Percentiles rank a stretch among this genome's conserved stretches.
phyloP scores from a whole-genome alignment of 2,888 invertebrate genomes.

The Spisula subtruncata region DNA sequence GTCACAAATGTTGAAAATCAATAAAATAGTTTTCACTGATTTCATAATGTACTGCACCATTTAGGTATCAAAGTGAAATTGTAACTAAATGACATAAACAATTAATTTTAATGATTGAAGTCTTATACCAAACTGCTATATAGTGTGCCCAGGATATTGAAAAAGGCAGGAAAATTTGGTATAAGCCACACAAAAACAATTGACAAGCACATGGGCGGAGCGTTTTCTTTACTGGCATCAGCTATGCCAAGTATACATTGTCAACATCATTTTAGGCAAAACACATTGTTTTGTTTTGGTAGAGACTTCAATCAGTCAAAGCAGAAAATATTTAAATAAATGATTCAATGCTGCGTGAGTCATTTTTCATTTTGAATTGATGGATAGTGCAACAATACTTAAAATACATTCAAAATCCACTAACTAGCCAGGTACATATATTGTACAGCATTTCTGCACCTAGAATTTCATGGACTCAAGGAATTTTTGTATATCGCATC shows the following conservation, averaged over 20 bases:
- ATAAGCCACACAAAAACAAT: too few species aligned
- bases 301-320: neutral
- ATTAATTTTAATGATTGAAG: slow-evolving; percentile 12
- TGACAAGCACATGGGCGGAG: too few species aligned
- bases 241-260: too few species aligned
- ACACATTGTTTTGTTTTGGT: neutral
- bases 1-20: neutral
- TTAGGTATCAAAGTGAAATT: neutral
- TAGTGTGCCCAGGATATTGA: too few species aligned
- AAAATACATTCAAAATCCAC: slow-evolving; percentile 25
- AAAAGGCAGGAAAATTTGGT: too few species aligned
- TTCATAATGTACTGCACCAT: neutral
- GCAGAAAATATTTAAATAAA: neutral
- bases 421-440: slow-evolving; percentile 23
- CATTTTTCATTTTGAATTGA: neutral
- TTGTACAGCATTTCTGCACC: neutral
- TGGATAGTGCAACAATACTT: neutral
- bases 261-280: neutral
- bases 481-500: neutral
- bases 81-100: neutral
- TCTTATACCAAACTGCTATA: slow-evolving; percentile 7
- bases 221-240: too few species aligned
- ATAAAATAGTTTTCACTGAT: neutral
- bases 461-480: slow-evolving; percentile 12
- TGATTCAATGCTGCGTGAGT: neutral